phyloP scores from a whole-genome alignment of 2,113 vertebrate species.

The Hipposideros armiger region DNA sequence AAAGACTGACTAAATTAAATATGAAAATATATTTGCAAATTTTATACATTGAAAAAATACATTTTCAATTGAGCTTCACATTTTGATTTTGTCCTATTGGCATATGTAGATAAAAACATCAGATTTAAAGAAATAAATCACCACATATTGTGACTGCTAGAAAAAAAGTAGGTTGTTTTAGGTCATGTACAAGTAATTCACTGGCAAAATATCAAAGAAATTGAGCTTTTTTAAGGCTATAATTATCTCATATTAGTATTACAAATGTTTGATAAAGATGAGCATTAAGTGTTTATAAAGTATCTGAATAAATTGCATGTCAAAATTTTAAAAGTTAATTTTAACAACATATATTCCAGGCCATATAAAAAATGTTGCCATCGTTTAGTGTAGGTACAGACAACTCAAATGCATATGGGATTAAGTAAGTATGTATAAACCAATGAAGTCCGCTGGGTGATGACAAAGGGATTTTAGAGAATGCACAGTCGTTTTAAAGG shows the following conservation, averaged over 20 bases:
- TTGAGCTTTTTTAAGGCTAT: neutral
- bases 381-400: neutral
- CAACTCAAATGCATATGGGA: neutral
- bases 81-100: neutral
- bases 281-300: slow-evolving; percentile 36
- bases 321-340: neutral
- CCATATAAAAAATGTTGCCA: neutral
- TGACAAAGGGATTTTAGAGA: neutral
- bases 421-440: neutral
- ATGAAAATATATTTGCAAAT: neutral
- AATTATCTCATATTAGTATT: slow-evolving; percentile 33
- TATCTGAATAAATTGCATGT: neutral
- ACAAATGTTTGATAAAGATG: slow-evolving; percentile 55
- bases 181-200: slow-evolving; percentile 25
- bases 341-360: neutral
- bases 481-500: neutral
- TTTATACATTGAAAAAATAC: neutral
- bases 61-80: neutral
- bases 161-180: neutral
- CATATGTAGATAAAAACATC: neutral
- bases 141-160: neutral
- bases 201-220: slow-evolving; percentile 47
- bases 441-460: neutral
- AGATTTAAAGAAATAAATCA: slow-evolving; percentile 42
- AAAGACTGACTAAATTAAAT: neutral